Evolutionary conservation across 2,888 invertebrate species (phyloP), one percentile per base, ranked within the genome.

Genomic region (Cosmia pyralina): DNA sequence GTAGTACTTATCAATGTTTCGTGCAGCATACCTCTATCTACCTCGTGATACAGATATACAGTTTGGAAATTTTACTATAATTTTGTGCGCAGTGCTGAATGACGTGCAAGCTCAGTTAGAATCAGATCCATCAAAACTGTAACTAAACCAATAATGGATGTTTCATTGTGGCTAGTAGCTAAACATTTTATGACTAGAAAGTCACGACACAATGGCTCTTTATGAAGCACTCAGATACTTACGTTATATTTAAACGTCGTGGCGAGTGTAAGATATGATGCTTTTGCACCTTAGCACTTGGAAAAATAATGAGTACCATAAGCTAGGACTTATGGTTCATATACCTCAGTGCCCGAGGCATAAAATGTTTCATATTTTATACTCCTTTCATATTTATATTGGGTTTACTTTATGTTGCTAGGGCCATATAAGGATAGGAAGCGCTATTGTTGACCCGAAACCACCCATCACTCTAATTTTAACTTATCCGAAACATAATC

Each of bases 401-500:
- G 0, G 19, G 15, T 48, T 63, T 34, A 6, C 64, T 78, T 64
- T 79, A 72, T n/a, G n/a, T 34, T 71, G 19, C n/a, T n/a, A 44
- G 19, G 41, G 19, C 28, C 41, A 34, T 19, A 48, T 19, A 52
- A 28, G 11, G 7, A 28, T 48, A 41, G 10, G 13, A 1, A 59
- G 22, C 38, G 11, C 4, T 62, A 38, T 15, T 57, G 46, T 62
- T 66, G n/a, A 62, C 57, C 57, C 52, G 50, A 38, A 60, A 65
- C 65, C 72, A 17, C 59, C 58, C 53, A 59, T 67, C 60, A 67
- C 44, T 79, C 57, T 68, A 78, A 76, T 81, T 80, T 82, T 59
- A 84, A 73, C 82, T 62, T 79, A 75, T 79, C 75, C 41, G 38
- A 53, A 75, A 71, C 62, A 83, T 84, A 83, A 85, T 89, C 85